Evolutionary conservation across 2,888 invertebrate species (phyloP).

Genomic region (Idaea biselata): DNA sequence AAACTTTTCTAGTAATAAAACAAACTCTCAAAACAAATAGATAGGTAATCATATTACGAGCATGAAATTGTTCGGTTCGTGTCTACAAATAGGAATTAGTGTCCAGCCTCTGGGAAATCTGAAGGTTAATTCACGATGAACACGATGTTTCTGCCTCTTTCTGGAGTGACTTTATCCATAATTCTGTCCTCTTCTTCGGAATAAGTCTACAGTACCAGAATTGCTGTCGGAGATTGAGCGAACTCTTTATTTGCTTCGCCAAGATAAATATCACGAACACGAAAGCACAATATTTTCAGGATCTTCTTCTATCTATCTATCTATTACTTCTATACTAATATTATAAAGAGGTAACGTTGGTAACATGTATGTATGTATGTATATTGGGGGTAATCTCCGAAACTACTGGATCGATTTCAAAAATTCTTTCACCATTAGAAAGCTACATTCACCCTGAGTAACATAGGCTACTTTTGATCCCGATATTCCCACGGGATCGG

Average conservation of each 20-base stretch:
- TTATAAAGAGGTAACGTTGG: too few relatives aligned
- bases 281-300: background rate
- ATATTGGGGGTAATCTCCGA: too few relatives aligned
- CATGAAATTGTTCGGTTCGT: slow-evolving; percentile 30
- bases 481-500: too few relatives aligned
- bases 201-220: background rate
- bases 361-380: too few relatives aligned
- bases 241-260: slow-evolving; percentile 19
- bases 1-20: slow-evolving; percentile 24
- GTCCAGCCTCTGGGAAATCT: slow-evolving; percentile 9
- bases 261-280: slow-evolving; percentile 4
- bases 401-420: too few relatives aligned
- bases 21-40: slow-evolving; percentile 27
- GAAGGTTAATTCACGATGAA: background rate
- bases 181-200: background rate
- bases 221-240: background rate
- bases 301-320: too few relatives aligned
- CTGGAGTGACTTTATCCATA: background rate
- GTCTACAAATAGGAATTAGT: slow-evolving; percentile 35
- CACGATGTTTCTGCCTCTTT: background rate
- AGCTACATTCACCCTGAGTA: too few relatives aligned
- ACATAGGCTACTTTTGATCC: too few relatives aligned
- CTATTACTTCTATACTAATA: too few relatives aligned
- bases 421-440: too few relatives aligned
- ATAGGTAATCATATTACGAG: slow-evolving; percentile 39